Evolutionary conservation across 1,140 invertebrate genomes (phyloP).

Genomic region (Dysdera silvatica): DNA sequence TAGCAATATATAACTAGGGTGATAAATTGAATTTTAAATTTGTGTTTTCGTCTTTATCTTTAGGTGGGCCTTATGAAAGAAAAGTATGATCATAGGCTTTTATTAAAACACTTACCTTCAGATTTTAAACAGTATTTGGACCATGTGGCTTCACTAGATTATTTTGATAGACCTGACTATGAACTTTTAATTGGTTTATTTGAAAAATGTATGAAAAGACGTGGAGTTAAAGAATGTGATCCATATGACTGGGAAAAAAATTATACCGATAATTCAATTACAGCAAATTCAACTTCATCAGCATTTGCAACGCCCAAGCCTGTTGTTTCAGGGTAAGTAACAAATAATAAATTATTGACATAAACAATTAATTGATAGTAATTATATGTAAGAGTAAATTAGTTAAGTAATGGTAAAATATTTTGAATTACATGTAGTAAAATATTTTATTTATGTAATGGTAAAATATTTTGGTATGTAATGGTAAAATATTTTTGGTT

Average conservation of each 20-base stretch:
- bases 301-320: slow-evolving; percentile 34
- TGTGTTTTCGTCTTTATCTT: neutral
- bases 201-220: slow-evolving; percentile 85
- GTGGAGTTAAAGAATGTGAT: slow-evolving; percentile 73
- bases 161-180: slow-evolving; percentile 92
- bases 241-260: slow-evolving; percentile 86
- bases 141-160: slow-evolving; percentile 78
- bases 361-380: no score
- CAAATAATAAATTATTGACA: no score
- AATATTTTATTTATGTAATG: no score
- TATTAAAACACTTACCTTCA: slow-evolving; percentile 88
- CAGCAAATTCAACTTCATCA: slow-evolving; percentile 30
- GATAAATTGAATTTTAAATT: neutral
- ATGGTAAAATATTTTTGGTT: no score
- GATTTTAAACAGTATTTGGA: slow-evolving; percentile 91
- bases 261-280: slow-evolving; percentile 33
- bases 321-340: slow-evolving; percentile 10
- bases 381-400: no score
- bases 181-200: slow-evolving; percentile 55
- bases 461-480: no score
- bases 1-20: no score
- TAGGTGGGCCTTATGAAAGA: slow-evolving; percentile 88
- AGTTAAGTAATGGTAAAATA: no score
- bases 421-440: no score
- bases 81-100: slow-evolving; percentile 86